These are phyloP conservation scores for Ladona fulva DNA, from an alignment of 1,140 invertebrate species.

Conservation along the genomic window DNA sequence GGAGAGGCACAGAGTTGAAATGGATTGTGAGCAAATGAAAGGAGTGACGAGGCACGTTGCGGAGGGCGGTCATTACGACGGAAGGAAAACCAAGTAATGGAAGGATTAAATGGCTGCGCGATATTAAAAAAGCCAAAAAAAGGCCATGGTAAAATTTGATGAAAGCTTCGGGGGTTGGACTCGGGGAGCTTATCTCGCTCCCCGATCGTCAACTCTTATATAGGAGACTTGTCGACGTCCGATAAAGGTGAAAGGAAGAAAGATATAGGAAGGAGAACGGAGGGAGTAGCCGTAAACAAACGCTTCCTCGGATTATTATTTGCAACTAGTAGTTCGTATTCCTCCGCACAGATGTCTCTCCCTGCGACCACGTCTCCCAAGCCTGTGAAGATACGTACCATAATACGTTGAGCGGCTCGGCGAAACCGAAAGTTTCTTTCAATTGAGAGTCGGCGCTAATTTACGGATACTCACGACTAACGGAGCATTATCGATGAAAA, in stretches of 20 bases:
- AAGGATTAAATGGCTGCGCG: neutral
- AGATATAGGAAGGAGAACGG: neutral
- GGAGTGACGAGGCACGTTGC: neutral
- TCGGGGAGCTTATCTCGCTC: neutral
- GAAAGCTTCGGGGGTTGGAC: neutral
- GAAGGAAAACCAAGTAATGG: neutral
- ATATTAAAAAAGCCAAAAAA: neutral
- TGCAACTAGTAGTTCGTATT: no score
- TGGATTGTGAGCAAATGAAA: neutral
- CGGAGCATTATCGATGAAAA: no score
- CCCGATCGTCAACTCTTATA: neutral
- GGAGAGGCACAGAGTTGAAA: neutral
- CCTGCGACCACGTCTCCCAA: no score
- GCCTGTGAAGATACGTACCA: no score
- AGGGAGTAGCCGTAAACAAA: no score
- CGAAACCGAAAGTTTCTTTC: no score
- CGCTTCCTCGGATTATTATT: no score
- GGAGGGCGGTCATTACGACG: neutral
- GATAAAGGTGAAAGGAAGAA: neutral
- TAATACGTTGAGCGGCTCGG: no score
- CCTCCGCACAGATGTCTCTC: no score
- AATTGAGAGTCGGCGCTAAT: no score
- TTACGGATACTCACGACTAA: no score
- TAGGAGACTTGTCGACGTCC: neutral
- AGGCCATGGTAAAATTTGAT: neutral